Evolutionary conservation across 1,140 invertebrate genomes (phyloP).

Genomic region (Drosophila novamexicana): DNA sequence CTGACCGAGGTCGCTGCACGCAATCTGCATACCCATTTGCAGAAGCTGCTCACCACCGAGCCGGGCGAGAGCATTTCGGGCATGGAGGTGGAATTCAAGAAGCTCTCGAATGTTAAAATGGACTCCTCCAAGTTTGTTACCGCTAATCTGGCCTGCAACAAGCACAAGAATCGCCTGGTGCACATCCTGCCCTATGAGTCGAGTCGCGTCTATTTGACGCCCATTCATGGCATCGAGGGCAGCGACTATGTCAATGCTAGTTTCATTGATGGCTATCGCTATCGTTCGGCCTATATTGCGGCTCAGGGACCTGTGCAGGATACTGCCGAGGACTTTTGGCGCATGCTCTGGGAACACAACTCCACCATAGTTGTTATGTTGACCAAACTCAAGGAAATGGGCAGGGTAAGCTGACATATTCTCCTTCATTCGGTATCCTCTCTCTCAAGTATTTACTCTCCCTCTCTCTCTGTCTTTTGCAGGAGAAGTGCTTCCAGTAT

Average conservation of each 20-base stretch:
- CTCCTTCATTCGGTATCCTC: background rate
- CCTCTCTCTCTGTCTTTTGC: conserved; percentile 43
- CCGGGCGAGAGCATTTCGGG: conserved; percentile 95
- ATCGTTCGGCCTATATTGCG: conserved; percentile 97
- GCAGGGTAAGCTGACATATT: conserved; percentile 88
- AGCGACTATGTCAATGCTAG: conserved; percentile 99
- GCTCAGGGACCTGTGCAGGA: conserved; percentile 98
- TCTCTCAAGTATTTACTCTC: background rate
- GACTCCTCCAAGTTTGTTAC: conserved; percentile 97
- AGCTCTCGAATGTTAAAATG: conserved; percentile 96
- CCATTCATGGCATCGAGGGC: conserved; percentile 95
- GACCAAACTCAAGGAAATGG: conserved; percentile 98
- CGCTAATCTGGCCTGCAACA: conserved; percentile 98
- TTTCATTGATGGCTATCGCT: conserved; percentile 97
- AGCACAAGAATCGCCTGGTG: conserved; percentile 98
- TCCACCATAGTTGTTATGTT: conserved; percentile 99
- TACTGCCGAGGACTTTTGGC: conserved; percentile 99
- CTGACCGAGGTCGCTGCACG: conserved; percentile 96
- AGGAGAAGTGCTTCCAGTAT: conserved; percentile 99
- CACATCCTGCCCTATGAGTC: conserved; percentile 99
- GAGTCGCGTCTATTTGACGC: conserved; percentile 96
- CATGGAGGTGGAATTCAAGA: conserved; percentile 99
- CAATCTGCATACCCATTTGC: conserved; percentile 96
- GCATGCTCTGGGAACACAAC: conserved; percentile 99
- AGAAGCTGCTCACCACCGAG: conserved; percentile 93